Conservation (phyloP, 2,888 invertebrate genomes). For the Cataglyphis livida region DNA sequence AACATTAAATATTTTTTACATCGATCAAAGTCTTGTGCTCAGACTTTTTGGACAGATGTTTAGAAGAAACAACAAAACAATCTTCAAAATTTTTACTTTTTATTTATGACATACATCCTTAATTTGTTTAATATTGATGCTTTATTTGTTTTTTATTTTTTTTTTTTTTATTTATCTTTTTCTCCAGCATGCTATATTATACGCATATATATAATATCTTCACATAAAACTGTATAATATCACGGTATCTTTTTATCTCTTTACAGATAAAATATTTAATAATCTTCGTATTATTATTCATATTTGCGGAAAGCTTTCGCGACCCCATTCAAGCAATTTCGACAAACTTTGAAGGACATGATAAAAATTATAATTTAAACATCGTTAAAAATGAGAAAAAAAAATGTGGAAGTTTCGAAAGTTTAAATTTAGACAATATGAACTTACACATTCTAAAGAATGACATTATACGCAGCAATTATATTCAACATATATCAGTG, state of each 20-base stretch:
- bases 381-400: background rate
- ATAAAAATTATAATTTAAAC: background rate
- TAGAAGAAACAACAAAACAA: background rate
- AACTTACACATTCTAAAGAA: background rate
- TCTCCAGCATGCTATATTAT: background rate
- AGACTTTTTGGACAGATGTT: background rate
- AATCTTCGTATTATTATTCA: too few relatives aligned
- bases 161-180: background rate
- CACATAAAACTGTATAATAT: background rate
- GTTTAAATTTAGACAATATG: background rate
- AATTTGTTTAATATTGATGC: background rate
- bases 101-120: background rate
- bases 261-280: slow-evolving; percentile 7
- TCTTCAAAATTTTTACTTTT: background rate
- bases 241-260: background rate
- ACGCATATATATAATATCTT: background rate
- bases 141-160: background rate
- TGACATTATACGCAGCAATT: background rate
- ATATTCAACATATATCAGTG: background rate
- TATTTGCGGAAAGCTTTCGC: too few relatives aligned
- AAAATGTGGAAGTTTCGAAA: background rate
- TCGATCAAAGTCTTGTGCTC: background rate
- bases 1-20: background rate
- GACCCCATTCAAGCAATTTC: too few relatives aligned
- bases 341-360: fast-evolving